phyloP scores from a whole-genome alignment of 2,797 vertebrate genomes.

The Poecilia velifera region DNA sequence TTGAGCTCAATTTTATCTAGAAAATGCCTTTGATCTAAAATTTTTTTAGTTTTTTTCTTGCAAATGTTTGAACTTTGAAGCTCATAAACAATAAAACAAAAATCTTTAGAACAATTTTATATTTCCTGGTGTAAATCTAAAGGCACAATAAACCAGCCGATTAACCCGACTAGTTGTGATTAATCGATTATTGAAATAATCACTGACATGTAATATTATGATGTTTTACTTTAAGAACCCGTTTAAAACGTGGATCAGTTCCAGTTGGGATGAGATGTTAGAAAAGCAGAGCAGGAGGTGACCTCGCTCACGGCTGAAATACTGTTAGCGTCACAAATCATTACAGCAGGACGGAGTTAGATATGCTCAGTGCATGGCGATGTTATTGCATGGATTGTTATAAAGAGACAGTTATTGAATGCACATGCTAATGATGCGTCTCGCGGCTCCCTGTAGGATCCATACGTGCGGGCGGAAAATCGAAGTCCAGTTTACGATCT shows the following conservation, averaged over 20 bases:
- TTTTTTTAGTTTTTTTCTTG: too few species aligned
- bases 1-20: too few species aligned
- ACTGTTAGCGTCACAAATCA: conserved; percentile 20
- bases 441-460: conserved; percentile 34
- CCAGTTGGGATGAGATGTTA: conserved; percentile 44
- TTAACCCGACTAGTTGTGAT: too few species aligned
- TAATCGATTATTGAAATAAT: too few species aligned
- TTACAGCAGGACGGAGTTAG: conserved; percentile 2
- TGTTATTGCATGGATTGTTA: conserved; percentile 19
- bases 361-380: conserved; percentile 19
- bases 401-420: conserved; percentile 42
- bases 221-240: conserved; percentile 14
- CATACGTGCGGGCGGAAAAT: conserved; percentile 48
- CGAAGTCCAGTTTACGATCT: conserved; percentile 55
- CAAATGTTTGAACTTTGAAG: too few species aligned
- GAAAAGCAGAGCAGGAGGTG: conserved; percentile 34
- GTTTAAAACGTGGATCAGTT: conserved; percentile 47
- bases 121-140: too few species aligned
- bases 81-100: too few species aligned
- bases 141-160: too few species aligned
- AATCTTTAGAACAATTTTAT: too few species aligned
- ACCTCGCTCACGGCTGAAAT: conserved; percentile 58
- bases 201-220: too few species aligned
- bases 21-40: too few species aligned
- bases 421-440: conserved; percentile 47